Percentiles rank a stretch among this genome's conserved stretches.
phyloP scores from a whole-genome alignment of 2,888 invertebrate species.

The Eucera pruinosa region DNA sequence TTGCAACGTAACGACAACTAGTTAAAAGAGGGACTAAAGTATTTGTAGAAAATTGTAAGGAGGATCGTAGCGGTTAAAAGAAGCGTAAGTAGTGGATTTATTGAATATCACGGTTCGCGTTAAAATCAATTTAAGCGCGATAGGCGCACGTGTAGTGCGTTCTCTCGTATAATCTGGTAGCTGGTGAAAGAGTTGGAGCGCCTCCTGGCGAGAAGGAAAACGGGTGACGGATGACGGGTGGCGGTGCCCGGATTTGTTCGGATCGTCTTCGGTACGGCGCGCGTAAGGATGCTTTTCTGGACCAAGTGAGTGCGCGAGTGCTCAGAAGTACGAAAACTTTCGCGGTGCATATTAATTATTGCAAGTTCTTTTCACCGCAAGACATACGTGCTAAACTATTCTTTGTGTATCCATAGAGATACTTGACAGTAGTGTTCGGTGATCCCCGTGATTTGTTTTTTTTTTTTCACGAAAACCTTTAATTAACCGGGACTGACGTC shows the following conservation, averaged over 20 bases:
- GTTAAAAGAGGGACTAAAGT: background rate
- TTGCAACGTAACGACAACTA: background rate
- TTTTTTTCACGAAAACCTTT: conserved; percentile 10
- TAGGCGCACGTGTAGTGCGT: conserved; percentile 45
- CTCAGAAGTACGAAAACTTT: conserved; percentile 53
- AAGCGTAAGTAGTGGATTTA: conserved; percentile 23
- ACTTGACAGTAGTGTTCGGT: conserved; percentile 35
- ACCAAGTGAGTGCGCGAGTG: conserved; percentile 64
- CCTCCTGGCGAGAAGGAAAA: conserved; percentile 63
- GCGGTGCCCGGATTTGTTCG: conserved; percentile 59
- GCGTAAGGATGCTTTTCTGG: conserved; percentile 68
- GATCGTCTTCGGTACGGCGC: conserved; percentile 61
- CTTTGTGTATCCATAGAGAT: conserved; percentile 3
- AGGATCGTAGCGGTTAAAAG: conserved; percentile 29
- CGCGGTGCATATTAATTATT: conserved; percentile 54
- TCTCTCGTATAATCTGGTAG: conserved; percentile 21
- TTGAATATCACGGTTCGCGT: conserved; percentile 43
- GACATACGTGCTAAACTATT: conserved; percentile 2
- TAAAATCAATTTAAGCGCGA: conserved; percentile 66
- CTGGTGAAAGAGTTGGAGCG: conserved; percentile 50
- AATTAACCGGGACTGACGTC: conserved; percentile 52
- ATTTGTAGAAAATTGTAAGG: background rate
- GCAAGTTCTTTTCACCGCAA: conserved; percentile 14
- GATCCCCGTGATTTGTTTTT: conserved; percentile 31
- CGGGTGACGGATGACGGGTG: conserved; percentile 50